Evolutionary conservation across 2,797 vertebrate species (phyloP).

Genomic region (Columba guinea): DNA sequence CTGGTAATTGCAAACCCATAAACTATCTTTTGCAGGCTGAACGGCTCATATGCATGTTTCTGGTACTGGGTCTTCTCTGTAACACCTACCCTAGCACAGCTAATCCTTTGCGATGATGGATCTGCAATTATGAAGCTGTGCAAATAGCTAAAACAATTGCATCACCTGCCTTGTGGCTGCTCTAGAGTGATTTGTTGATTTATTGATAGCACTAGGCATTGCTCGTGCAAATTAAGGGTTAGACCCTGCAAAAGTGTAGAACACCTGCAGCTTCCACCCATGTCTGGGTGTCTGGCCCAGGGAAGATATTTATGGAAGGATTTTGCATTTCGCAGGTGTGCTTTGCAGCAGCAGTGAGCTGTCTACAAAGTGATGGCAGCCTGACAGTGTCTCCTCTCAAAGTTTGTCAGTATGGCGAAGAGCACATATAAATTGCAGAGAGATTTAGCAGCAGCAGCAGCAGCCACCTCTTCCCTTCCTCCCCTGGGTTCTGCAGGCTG

Average conservation of each 20-base stretch:
- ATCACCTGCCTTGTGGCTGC: neutral
- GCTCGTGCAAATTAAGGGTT: neutral
- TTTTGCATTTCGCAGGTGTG: neutral
- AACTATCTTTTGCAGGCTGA: neutral
- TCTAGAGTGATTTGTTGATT: neutral
- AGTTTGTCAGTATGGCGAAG: neutral
- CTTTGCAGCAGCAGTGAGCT: neutral
- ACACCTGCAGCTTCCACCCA: neutral
- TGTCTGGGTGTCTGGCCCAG: neutral
- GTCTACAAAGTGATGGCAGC: neutral
- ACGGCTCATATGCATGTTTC: neutral
- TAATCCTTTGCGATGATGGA: neutral
- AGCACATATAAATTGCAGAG: neutral
- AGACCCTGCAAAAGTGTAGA: neutral
- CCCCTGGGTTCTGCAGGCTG: neutral
- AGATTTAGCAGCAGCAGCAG: neutral
- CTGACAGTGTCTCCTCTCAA: neutral
- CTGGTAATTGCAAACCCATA: neutral
- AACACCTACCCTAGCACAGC: neutral
- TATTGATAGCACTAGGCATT: neutral
- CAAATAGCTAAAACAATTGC: constrained; percentile 24
- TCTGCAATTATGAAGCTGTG: neutral
- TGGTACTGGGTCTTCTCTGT: neutral
- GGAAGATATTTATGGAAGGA: neutral
- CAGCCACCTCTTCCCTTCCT: neutral